phyloP scores from a whole-genome alignment of 2,888 invertebrate species.

The Eurytoma californica region DNA sequence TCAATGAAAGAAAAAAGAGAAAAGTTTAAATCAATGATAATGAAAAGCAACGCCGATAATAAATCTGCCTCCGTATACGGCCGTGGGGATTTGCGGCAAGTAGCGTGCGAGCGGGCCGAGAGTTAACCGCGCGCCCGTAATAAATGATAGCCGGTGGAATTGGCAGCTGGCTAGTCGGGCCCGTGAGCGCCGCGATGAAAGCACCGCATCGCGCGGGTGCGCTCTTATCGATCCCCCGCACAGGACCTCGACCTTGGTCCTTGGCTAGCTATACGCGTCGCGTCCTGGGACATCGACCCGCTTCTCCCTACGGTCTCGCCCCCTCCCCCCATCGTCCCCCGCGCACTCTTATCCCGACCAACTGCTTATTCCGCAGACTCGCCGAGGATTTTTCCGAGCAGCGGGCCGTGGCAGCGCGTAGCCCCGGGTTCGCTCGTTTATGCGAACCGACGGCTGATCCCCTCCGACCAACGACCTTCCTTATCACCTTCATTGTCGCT shows the following conservation, averaged over 20 bases:
- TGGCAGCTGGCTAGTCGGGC: constrained; percentile 1
- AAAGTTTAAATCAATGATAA: no score
- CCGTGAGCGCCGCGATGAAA: not conserved
- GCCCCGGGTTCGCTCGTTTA: no score
- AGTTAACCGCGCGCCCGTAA: not conserved
- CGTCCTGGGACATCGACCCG: not conserved
- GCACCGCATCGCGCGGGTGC: not conserved
- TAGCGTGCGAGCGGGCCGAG: constrained; percentile 1
- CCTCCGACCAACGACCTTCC: no score
- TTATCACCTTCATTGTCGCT: no score
- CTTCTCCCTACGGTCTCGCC: not conserved
- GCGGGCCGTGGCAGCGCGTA: no score
- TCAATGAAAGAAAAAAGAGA: no score
- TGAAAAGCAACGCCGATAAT: no score
- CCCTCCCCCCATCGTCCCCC: not conserved
- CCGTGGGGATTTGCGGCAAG: not conserved
- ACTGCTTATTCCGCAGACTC: no score
- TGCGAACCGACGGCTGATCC: no score
- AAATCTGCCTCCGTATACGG: not conserved
- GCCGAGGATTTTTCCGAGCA: no score
- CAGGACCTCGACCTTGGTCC: constrained; percentile 72
- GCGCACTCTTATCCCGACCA: not conserved
- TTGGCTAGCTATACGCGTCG: constrained; percentile 60
- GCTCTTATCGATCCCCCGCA: constrained; percentile 36
- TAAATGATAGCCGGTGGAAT: constrained; percentile 14